Base-by-base conservation (phyloP, 2,113 vertebrate genomes). In the Galbula dea region DNA sequence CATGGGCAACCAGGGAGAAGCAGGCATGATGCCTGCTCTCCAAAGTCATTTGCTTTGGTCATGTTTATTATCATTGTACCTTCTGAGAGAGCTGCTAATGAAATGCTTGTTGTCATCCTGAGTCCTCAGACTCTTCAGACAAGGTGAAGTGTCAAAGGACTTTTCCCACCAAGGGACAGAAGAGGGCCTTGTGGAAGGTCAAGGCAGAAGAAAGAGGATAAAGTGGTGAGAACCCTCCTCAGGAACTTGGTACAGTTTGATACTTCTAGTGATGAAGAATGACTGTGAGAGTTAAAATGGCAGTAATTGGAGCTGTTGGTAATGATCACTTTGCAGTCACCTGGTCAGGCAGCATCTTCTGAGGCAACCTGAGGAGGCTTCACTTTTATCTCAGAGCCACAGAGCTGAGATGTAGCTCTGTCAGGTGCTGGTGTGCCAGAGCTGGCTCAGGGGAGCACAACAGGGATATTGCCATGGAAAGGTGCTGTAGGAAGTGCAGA, bases 141-240 rank as follows among this genome's bases (percentile, higher is more conserved):
- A 51, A 41, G 24, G 15, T 55, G 65, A 76, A 72, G 43, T 32
- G 32, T 32, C n/a, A 68, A 13, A 57, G 88, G 71, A 4, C 12
- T 63, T 24, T 43, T 66, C 54, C 39, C 63, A 61, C 3, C 1
- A 62, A 51, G 10, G n/a, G 11, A 43, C 59, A 89, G 51, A 61
- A 71, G 57, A 68, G 32, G 21, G 13, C 4, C 32, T 55, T 32
- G 19, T 62, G 12, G 20, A 22, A 63, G 29, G 48, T 32, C 26
- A 41, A 66, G 49, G 14, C 3, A 27, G n/a, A 43, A 76, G 30
- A 15, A 79, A 51, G 46, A 46, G 43, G 37, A 85, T 34, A 32
- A 8, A 10, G 9, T 0, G 0, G 4, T 23, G 46, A 57, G 21
- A 22, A 51, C 29, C 3, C 19, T 82, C 32, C 29, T 39, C 3